Evolutionary conservation across 30 jellyfish, hydroid and myxozoan genomes (phyloP).

Genomic region (Aurelia aurita): DNA sequence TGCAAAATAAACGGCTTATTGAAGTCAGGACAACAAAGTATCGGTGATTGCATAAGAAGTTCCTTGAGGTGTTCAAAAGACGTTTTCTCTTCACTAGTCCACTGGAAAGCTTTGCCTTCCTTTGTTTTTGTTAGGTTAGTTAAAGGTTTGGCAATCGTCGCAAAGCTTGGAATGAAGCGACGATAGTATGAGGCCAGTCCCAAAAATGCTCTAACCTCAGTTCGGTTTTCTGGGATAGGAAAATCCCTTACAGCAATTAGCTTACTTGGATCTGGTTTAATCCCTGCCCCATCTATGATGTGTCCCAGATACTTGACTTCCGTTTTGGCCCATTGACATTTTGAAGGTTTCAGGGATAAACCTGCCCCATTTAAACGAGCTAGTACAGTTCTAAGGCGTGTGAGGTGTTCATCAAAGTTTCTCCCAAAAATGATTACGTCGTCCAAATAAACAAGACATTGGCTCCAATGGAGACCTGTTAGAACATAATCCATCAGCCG

Average conservation of each 20-base stretch:
- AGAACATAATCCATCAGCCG: conserved; percentile 53
- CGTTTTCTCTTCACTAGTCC: conserved; percentile 18
- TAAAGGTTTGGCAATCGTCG: conserved; percentile 43
- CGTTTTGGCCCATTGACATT: conserved; percentile 18
- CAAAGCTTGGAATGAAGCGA: conserved; percentile 27
- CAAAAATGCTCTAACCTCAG: not conserved
- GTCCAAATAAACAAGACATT: conserved; percentile 71
- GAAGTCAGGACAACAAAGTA: conserved; percentile 55
- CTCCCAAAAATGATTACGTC: conserved; percentile 68
- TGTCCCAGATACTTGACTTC: conserved; percentile 39
- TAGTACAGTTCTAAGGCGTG: conserved; percentile 37
- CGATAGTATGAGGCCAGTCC: conserved; percentile 34
- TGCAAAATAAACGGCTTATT: conserved; percentile 19
- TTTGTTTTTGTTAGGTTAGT: conserved; percentile 1
- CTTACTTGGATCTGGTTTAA: conserved; percentile 44
- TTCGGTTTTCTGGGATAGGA: conserved; percentile 30
- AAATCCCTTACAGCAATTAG: conserved; percentile 3
- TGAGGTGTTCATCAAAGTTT: conserved; percentile 50
- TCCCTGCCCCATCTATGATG: conserved; percentile 14
- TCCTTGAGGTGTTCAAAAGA: conserved; percentile 30
- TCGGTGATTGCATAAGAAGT: conserved; percentile 10
- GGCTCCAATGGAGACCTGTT: conserved; percentile 40
- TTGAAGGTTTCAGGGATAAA: conserved; percentile 14
- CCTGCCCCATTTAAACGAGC: conserved; percentile 15
- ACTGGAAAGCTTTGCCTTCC: not conserved